A percentile compares a stretch with the other conserved stretches of the same genome.
Evolutionary conservation across 2,797 vertebrate species (phyloP).

Genomic region (Sebastolobus altivelis): DNA sequence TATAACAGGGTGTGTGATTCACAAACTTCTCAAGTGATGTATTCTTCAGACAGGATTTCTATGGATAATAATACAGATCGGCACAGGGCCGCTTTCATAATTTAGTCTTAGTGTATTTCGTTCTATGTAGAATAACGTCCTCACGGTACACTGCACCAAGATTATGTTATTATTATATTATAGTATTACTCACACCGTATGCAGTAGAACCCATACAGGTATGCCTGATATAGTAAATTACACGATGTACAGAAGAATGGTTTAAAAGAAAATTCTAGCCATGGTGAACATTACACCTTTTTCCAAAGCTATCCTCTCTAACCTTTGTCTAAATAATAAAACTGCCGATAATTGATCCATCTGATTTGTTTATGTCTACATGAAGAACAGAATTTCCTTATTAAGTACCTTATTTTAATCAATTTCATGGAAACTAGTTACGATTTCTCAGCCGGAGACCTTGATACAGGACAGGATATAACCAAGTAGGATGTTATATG

Average conservation of each 20-base stretch:
- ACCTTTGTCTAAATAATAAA: not conserved
- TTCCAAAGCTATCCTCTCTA: not conserved
- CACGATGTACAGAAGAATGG: not conserved
- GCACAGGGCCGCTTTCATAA: not conserved
- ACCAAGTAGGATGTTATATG: not conserved
- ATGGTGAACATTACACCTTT: not conserved
- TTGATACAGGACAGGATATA: not conserved
- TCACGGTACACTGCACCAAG: not conserved
- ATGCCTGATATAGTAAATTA: not conserved
- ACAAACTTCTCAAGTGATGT: not conserved
- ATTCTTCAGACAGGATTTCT: constrained; percentile 10
- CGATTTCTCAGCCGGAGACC: not conserved
- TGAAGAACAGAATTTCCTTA: not conserved
- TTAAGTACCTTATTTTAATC: not conserved
- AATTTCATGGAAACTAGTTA: not conserved
- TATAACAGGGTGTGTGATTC: not conserved
- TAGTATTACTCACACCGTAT: not conserved
- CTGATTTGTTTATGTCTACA: not conserved
- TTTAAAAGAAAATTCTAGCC: not conserved
- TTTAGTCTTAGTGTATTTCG: not conserved
- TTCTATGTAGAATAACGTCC: constrained; percentile 13
- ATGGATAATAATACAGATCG: not conserved
- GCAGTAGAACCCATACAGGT: not conserved
- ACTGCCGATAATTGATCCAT: not conserved
- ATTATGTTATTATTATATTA: no score